Percentiles rank a stretch among this genome's conserved stretches.
phyloP scores from a whole-genome alignment of 2,113 vertebrate genomes.

The Zootoca vivipara region DNA sequence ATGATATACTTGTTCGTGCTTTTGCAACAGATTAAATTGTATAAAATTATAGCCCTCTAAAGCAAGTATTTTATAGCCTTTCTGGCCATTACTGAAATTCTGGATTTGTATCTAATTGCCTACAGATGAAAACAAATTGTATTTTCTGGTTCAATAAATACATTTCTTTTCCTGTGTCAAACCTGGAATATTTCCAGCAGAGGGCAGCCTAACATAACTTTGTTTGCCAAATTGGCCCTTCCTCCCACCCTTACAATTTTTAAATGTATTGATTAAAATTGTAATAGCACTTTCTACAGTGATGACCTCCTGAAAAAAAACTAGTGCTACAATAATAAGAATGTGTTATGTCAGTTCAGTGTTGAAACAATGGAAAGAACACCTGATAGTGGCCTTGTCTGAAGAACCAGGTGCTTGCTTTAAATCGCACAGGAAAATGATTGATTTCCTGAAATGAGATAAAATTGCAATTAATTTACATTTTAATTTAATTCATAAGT shows the following conservation, averaged over 20 bases:
- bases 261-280: neutral
- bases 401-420: neutral
- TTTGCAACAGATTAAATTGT: neutral
- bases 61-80: neutral
- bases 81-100: neutral
- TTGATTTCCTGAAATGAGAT: neutral
- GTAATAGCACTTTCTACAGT: neutral
- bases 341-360: neutral
- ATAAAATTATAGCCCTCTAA: too few species aligned
- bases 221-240: neutral
- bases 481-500: neutral
- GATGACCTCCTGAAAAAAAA: neutral
- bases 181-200: constrained; percentile 17
- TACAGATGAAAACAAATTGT: neutral
- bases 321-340: neutral
- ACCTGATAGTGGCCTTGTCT: neutral
- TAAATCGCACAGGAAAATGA: neutral
- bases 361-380: neutral
- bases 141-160: neutral
- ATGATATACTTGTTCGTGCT: neutral
- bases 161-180: neutral
- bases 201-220: constrained; percentile 11
- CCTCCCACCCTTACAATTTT: neutral
- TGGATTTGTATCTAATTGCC: neutral
- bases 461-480: neutral